Base-by-base conservation (phyloP, 53 echinoderm and acorn worm genomes). In the Patiria pectinifera region DNA sequence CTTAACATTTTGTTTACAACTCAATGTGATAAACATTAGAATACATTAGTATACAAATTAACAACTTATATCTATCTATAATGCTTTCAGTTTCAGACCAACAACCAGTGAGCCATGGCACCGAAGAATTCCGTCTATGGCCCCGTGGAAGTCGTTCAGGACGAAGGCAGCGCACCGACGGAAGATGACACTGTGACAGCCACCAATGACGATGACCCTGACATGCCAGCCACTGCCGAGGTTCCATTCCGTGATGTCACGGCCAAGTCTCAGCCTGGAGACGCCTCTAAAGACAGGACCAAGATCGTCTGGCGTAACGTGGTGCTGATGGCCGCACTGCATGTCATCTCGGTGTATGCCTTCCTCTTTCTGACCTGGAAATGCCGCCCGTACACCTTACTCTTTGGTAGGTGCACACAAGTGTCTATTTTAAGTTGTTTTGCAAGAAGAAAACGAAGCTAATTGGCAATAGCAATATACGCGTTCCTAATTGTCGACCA, bases 231-330 rank as follows among this genome's bases (percentile, higher is more conserved):
- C 58, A 82, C 82, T 22, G 82, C 59, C 58, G 59, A 45, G 80
- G 80, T 11, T 6, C 59, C n/a, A n/a, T 60, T 4, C 80, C 80
- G 19, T 45, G 11, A 45, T 11, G 80, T 46, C 15, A 12, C 16
- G 59, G 82, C 4, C 59, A 79, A 45, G 46, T 11, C 80, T 11
- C 45, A 49, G 71, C 74, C 75, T 10, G 86, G 1, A 12, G 74
- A 72, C 58, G 74, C 82, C 15, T 19, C 61, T 15, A 75, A 58
- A 74, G 48, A 35, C 75, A 19, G 11, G 59, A 72, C 48, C n/a
- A 63, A 44, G 92, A 95, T 97, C 46, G 97, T 97, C 8, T 97
- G 97, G 97, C 83, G 97, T 35, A 97, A 97, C 85, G 91, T 97
- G 13, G 18, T 96, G 9, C 70, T 95, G 69, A 95, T 97, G 85